Evolutionary conservation across 2,797 vertebrate species (phyloP), one percentile per base, ranked within the genome.

Genomic region (Nasua narica): DNA sequence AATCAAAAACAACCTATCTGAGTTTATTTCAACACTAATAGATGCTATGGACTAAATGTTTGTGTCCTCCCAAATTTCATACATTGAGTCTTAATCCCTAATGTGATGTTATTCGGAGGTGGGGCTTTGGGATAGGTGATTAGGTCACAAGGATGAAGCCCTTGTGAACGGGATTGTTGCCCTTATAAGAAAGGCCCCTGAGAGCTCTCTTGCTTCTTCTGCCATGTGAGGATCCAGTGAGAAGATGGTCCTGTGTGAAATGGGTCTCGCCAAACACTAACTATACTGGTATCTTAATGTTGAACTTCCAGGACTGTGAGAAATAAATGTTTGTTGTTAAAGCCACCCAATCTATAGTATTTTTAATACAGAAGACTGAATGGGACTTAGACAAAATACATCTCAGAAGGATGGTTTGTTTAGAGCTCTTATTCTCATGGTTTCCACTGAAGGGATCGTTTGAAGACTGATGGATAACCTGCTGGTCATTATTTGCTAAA

Each of bases 1-100:
- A 60, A 78, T 95, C 54, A 46, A 97, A 97, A 96, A 87, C 23
- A 95, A 43, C n/a, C 1, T 96, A 43, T n/a, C 1, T 96, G 88
- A 88, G 96, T 96, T 98, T 96, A 93, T 96, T 98, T 96, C 96
- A 94, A 97, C 67, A 94, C 95, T 69, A 37, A 54, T 37, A 23
- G 82, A 84, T 84, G 82, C 43, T n/a, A 16, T 35, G 32, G 43
- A 50, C 8, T 16, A 35, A 69, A 69, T 67, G n/a, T 54, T 69
- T 52, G n/a, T 29, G n/a, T 27, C 48, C n/a, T 86, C 35, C 48
- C 48, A 27, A 52, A 85, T n/a, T 35, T n/a, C 60, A 25, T n/a
- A 14, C 5, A 9, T 35, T 35, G 21, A 84, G 48, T 65, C 81
- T 21, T 35, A 84, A 65, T 40, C 21, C 4, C 2, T 21, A 48